Conservation (phyloP, 2,888 invertebrate genomes). For the Deroplatys truncata region DNA sequence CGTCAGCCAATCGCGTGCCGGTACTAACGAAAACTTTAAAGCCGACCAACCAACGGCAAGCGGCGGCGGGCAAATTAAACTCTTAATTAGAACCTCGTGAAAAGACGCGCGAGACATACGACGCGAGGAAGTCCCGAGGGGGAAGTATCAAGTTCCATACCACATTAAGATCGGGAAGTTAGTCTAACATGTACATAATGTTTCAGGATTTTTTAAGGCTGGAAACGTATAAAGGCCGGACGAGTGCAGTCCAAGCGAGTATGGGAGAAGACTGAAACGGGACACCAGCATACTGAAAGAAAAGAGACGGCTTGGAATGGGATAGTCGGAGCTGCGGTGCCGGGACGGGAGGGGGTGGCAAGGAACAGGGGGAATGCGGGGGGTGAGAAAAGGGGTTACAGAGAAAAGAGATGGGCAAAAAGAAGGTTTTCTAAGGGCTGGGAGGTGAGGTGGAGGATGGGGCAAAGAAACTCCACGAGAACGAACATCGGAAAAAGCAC, state of each 20-base stretch:
- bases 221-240: slow-evolving; percentile 1
- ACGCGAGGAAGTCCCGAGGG: not conserved
- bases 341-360: slow-evolving; percentile 15
- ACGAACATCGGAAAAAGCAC: not conserved
- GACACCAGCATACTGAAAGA: slow-evolving; percentile 17
- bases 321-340: not conserved
- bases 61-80: not conserved
- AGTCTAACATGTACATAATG: not conserved
- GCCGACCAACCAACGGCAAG: not conserved
- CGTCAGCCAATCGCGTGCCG: not conserved
- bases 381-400: slow-evolving; percentile 3
- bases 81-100: not conserved
- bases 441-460: not conserved
- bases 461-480: not conserved
- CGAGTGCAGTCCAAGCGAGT: slow-evolving; percentile 10
- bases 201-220: not conserved
- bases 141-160: not conserved
- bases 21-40: not conserved
- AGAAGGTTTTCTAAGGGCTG: not conserved
- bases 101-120: not conserved
- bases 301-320: not conserved
- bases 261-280: not conserved
- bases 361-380: slow-evolving; percentile 1
- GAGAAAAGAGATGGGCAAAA: slow-evolving; percentile 10
- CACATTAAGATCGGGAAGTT: not conserved